A percentile compares a stretch with the other conserved stretches of the same genome.
These are phyloP conservation scores for Emmelina monodactyla DNA, from an alignment of 2,888 invertebrate genomes.

Conservation along the genomic window DNA sequence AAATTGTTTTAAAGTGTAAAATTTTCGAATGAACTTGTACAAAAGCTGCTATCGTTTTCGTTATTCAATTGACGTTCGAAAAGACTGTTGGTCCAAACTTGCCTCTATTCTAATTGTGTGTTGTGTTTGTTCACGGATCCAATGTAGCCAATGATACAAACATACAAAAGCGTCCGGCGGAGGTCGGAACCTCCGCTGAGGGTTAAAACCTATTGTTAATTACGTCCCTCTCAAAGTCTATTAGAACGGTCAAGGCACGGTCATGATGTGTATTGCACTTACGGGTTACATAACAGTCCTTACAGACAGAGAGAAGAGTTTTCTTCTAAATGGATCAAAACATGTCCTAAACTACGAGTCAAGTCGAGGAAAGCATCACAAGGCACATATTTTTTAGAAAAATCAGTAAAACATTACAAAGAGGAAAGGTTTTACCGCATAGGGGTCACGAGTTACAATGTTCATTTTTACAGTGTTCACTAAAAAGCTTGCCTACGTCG, in stretches of 20 bases:
- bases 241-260: slow-evolving; percentile 66
- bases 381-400: slow-evolving; percentile 66
- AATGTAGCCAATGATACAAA: slow-evolving; percentile 41
- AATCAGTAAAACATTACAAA: slow-evolving; percentile 47
- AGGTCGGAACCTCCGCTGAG: slow-evolving; percentile 36
- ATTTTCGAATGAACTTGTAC: too few species aligned
- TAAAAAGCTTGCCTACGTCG: slow-evolving; percentile 49
- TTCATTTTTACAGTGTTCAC: slow-evolving; percentile 45
- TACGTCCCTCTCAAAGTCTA: slow-evolving; percentile 66
- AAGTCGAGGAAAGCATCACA: slow-evolving; percentile 62
- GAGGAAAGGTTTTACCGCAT: slow-evolving; percentile 34
- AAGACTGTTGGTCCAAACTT: slow-evolving; percentile 44
- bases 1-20: too few species aligned
- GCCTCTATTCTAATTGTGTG: slow-evolving; percentile 30
- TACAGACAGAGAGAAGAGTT: slow-evolving; percentile 58
- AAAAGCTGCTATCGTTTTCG: too few species aligned
- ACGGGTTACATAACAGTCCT: slow-evolving; percentile 53
- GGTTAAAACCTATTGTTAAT: slow-evolving; percentile 61
- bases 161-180: slow-evolving; percentile 47
- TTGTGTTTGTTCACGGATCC: slow-evolving; percentile 30
- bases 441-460: slow-evolving; percentile 31
- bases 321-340: slow-evolving; percentile 60
- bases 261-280: slow-evolving; percentile 66
- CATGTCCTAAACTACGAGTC: slow-evolving; percentile 58
- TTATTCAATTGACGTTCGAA: slow-evolving; percentile 46